These are phyloP conservation scores for Chloroclystis v-ata DNA, from an alignment of 2,888 invertebrate genomes.

Conservation along the genomic window DNA sequence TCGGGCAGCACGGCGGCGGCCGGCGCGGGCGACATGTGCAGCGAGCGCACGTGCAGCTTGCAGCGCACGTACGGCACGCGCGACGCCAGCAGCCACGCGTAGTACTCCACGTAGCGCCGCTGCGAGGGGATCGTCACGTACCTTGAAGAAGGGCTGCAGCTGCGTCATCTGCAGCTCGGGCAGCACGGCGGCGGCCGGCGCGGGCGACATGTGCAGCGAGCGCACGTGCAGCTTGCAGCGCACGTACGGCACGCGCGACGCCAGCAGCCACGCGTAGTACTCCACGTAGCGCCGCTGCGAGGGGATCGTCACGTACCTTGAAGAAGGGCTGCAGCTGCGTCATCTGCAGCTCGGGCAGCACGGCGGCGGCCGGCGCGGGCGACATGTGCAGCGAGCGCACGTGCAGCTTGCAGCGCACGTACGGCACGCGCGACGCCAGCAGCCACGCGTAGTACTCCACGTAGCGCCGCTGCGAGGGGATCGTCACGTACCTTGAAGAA, in stretches of 20 bases:
- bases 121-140: conserved; percentile 10
- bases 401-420: neutral
- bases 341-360: conserved; percentile 37
- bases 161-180: conserved; percentile 44
- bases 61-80: neutral
- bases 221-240: neutral
- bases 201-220: neutral
- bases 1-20: neutral
- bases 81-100: too few species aligned
- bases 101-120: too few species aligned
- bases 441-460: too few species aligned
- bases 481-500: too few species aligned
- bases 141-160: conserved; percentile 21
- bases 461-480: too few species aligned
- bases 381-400: neutral
- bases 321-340: conserved; percentile 41
- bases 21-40: neutral
- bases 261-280: too few species aligned
- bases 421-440: neutral
- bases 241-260: neutral
- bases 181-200: conserved; percentile 44
- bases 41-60: neutral
- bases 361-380: conserved; percentile 35
- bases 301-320: neutral
- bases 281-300: too few species aligned